Evolutionary conservation across 2,797 vertebrate species (phyloP).

Genomic region (Cryptoblepharus egeriae): DNA sequence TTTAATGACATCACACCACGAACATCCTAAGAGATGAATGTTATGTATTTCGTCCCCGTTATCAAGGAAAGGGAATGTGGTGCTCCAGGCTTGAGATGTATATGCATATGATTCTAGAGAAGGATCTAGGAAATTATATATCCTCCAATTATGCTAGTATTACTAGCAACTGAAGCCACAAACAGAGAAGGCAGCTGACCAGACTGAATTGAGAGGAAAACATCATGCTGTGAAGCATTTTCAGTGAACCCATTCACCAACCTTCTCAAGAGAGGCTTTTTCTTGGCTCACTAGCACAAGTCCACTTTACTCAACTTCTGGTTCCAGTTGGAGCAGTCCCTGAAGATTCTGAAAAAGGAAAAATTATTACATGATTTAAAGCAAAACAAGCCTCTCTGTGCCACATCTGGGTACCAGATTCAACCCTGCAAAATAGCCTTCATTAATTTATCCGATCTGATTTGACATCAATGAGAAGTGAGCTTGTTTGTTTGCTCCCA

Average conservation of each 20-base stretch:
- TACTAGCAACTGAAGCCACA: not conserved
- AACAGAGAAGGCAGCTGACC: not conserved
- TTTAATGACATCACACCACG: conserved; percentile 5
- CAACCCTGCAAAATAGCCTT: not conserved
- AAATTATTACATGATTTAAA: not conserved
- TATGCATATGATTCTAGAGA: not conserved
- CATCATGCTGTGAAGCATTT: not conserved
- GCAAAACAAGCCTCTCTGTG: not conserved
- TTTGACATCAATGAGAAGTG: not conserved
- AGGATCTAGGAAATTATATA: not conserved
- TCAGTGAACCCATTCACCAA: not conserved
- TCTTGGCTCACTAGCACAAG: not conserved
- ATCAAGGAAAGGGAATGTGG: not conserved
- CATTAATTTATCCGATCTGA: not conserved
- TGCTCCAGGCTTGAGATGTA: not conserved
- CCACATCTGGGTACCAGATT: conserved; percentile 17
- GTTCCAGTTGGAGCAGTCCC: not conserved
- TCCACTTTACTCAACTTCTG: not conserved
- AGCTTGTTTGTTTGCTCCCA: not conserved
- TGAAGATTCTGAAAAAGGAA: not conserved
- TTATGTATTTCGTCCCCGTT: not conserved
- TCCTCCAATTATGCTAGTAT: not conserved
- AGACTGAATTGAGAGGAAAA: not conserved
- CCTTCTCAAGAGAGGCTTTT: not conserved
- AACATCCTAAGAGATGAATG: not conserved